Percentiles rank a stretch among this genome's conserved stretches.
These are phyloP conservation scores for Pycnomerus fuliginosus DNA, from an alignment of 2,888 invertebrate species.

Conservation along the genomic window DNA sequence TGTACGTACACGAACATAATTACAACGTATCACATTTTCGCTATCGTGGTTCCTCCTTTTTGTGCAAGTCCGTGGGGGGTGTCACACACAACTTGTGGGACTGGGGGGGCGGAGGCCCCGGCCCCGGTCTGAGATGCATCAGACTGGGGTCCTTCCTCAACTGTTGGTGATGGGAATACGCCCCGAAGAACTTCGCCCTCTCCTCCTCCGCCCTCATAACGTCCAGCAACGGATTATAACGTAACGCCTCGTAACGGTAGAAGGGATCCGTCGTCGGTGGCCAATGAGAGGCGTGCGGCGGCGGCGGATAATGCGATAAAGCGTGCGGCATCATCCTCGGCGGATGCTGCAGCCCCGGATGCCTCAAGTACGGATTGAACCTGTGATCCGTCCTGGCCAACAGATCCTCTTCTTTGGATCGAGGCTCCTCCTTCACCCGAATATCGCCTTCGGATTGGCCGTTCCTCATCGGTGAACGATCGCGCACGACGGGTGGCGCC, in stretches of 20 bases:
- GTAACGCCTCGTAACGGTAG: constrained; percentile 66
- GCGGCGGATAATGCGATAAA: constrained; percentile 57
- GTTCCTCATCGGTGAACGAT: constrained; percentile 76
- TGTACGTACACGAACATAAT: background rate
- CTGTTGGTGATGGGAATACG: constrained; percentile 57
- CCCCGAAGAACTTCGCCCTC: constrained; percentile 73
- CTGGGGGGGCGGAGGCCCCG: constrained; percentile 53
- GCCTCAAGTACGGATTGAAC: constrained; percentile 57
- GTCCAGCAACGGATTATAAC: constrained; percentile 78
- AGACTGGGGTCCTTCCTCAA: constrained; percentile 58
- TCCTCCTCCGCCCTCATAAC: constrained; percentile 78
- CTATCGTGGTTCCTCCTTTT: constrained; percentile 64
- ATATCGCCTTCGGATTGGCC: constrained; percentile 55
- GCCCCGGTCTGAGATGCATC: constrained; percentile 58
- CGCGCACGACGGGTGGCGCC: constrained; percentile 54
- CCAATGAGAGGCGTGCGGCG: constrained; percentile 49
- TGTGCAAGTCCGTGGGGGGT: constrained; percentile 61
- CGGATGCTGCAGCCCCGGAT: constrained; percentile 55
- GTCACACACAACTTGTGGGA: constrained; percentile 56
- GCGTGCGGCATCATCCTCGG: constrained; percentile 53
- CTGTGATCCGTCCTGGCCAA: constrained; percentile 36
- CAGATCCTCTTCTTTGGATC: constrained; percentile 59
- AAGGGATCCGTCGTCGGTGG: constrained; percentile 55
- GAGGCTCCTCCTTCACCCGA: constrained; percentile 49
- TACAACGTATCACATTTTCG: constrained; percentile 33